Evolutionary conservation across 2,113 vertebrate genomes (phyloP), one percentile per base, ranked within the genome.

Genomic region (Ploceus nigricollis): DNA sequence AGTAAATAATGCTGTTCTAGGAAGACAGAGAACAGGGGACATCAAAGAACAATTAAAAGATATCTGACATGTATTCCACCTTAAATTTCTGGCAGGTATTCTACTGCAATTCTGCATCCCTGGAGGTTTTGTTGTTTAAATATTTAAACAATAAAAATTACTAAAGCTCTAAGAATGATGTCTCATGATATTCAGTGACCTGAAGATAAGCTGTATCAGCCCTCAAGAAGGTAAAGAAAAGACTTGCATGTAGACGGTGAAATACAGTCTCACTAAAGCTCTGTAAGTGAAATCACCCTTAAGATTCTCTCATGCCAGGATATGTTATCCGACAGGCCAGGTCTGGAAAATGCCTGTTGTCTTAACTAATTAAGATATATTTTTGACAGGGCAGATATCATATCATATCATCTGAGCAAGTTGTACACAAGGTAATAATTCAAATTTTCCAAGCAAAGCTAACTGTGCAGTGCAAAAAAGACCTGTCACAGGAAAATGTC

Each of bases 321-420:
- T 94, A 93, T 93, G 28, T 95, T 97, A 91, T 95, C 94, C 94
- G 96, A 97, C 97, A 98, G 94, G 90, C 91, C 97, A 91, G 64
- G 93, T 97, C 97, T 97, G 54, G 45, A 96, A 95, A 96, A 96
- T 97, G 95, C 92, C 95, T 97, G 82, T 97, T 97, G 93, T 97
- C 97, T 92, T 89, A 87, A 93, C 91, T 98, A 97, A 98, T 98
- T 97, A 98, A 98, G 97, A 97, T 94, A 97, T 84, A 89, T 94
- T 97, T 98, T 97, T 98, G 97, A 98, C 97, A 98, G 94, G 81
- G 65, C 73, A 88, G 94, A 69, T 97, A 53, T 53, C 60, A 44
- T 44, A 93, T 96, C 96, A 54, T 93, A 92, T 94, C 96, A 96
- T 94, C 78, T 96, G 71, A 91, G 56, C 85, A 83, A 97, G 77